A percentile compares a stretch with the other conserved stretches of the same genome.
Conservation (phyloP, 2,797 vertebrate genomes). For the Alca torda region DNA sequence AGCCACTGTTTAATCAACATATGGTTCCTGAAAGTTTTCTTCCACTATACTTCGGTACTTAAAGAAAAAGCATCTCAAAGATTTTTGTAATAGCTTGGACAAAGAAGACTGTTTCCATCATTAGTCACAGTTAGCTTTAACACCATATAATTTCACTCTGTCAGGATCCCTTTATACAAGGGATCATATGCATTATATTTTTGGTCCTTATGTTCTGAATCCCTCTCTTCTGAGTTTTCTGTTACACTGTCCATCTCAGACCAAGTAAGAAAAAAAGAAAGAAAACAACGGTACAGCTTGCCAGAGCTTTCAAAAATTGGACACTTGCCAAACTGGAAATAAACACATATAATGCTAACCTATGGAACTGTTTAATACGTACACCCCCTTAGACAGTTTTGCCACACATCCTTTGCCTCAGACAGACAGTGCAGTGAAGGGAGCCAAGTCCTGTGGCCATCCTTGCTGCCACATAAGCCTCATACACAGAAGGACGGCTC, state of each 20-base stretch:
- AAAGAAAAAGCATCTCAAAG: background rate
- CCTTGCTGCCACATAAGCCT: background rate
- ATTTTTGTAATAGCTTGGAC: background rate
- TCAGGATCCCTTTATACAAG: background rate
- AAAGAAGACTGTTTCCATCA: background rate
- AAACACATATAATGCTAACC: background rate
- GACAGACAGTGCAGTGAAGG: background rate
- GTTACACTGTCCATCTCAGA: background rate
- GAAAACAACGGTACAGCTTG: background rate
- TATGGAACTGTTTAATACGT: background rate
- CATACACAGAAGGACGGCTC: background rate
- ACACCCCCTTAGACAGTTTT: background rate
- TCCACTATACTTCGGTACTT: background rate
- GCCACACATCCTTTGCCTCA: background rate
- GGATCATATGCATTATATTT: background rate
- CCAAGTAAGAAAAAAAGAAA: background rate
- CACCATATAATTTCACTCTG: background rate
- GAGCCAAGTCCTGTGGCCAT: fast-evolving
- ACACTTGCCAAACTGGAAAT: background rate
- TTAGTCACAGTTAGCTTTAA: background rate
- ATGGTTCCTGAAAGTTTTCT: background rate
- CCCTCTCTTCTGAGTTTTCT: background rate
- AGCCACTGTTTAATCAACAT: background rate
- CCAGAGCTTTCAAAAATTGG: background rate
- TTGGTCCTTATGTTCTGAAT: background rate